Evolutionary conservation across 2,797 vertebrate genomes (phyloP), one percentile per base, ranked within the genome.

Genomic region (Gephyroberyx darwinii): DNA sequence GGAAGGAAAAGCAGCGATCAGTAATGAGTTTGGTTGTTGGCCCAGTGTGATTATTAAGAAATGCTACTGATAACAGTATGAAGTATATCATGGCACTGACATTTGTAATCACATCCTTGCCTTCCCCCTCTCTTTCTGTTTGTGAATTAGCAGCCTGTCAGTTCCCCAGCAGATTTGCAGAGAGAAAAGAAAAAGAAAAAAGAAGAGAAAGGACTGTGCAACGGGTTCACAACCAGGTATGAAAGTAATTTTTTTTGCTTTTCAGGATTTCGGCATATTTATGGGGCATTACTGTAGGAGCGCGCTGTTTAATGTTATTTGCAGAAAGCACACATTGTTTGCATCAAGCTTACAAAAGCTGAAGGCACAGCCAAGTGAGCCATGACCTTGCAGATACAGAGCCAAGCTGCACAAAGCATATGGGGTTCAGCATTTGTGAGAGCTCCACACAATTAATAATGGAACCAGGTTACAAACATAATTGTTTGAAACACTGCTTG

Each of bases 281-380:
- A 93, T 91, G 86, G 85, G 81, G 85, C 86, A 88, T 92, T 92
- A 86, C 87, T 83, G 86, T 77, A 85, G 77, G 72, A 91, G 82
- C 12, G 30, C 80, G 66, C 84, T 89, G 83, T 93, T 90, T 91
- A 89, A 93, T 93, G 83, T 89, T 92, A 86, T 92, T 92, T 92
- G 85, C 91, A 90, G 85, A 89, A 85, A 90, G 87, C 86, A 88
- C 91, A 92, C 84, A 87, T 92, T 93, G 91, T 92, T 93, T 88
- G 71, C 83, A 92, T 92, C 84, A 92, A 80, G 90, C 84, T 80
- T 75, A 86, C 60, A 78, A 88, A 88, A 88, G 83, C 82, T 67
- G 76, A 88, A 83, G 84, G 87, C 83, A 68, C 69, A 83, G 81
- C 76, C 80, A 86, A 80, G 84, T 81, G 83, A 82, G 89, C 51